Evolutionary conservation across 1,140 invertebrate species (phyloP), one percentile per base, ranked within the genome.

Genomic region (Drosophila biarmipes): DNA sequence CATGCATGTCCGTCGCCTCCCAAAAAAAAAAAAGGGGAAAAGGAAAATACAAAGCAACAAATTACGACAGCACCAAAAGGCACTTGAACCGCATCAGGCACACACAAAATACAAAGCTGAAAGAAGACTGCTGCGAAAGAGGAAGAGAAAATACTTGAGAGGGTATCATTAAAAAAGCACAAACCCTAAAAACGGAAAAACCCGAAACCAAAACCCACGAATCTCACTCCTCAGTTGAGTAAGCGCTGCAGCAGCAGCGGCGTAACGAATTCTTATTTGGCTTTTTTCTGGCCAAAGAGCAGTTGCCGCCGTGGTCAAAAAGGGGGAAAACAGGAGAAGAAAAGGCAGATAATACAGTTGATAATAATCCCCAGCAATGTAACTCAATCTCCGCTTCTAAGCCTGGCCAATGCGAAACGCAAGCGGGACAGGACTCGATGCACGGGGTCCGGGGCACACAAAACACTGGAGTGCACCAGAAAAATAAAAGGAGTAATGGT

Each of bases 351-450:
- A 84, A 77, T 84, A 67, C 80, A 80, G 84, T 89, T 89, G 84
- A 89, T 89, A 89, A 89, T 89, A 89, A 89, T 89, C 84, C 84
- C 63, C 84, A 89, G 84, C 76, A 90, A 89, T 89, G 84, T 89
- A 89, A 89, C 84, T 89, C 84, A 89, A 89, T 89, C 84, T 80
- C 38, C 45, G 63, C 75, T 87, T 89, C 84, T 87, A 89, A 80
- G 72, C 61, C 74, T 59, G 31, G 61, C 69, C 78, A 76, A 63
- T 61, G 78, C 58, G 74, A 81, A 87, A 81, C 74, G 82, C 75
- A 75, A 79, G 54, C 43, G 73, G 54, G 56, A 42, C 40, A 77
- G 63, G 58, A 76, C 79, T 74, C 62, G 64, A 63, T 40, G 72
- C 34, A 57, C 38, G 55, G 37, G 37, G 72, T 37, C 54, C 38